phyloP scores from a whole-genome alignment of 2,113 vertebrate species.

The Psittacula cyanocephala region DNA sequence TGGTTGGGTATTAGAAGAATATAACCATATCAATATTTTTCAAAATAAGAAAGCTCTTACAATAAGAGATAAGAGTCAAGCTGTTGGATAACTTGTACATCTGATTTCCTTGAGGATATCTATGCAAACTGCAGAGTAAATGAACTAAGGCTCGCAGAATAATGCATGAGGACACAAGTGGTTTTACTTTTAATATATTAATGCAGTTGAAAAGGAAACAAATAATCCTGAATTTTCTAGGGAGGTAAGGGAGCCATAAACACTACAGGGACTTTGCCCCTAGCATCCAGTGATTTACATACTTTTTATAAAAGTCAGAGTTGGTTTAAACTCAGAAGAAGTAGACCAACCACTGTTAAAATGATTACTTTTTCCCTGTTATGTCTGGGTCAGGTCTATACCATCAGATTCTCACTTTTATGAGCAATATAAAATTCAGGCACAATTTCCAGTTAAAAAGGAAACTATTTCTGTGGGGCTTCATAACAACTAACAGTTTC shows the following conservation, averaged over 20 bases:
- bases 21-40: not conserved
- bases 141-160: not conserved
- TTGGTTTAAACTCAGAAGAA: constrained; percentile 54
- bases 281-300: constrained; percentile 14
- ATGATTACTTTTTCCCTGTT: constrained; percentile 43
- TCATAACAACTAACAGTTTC: not conserved
- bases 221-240: constrained; percentile 39
- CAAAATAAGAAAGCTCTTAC: not conserved
- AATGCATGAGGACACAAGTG: not conserved
- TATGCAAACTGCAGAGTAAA: not conserved
- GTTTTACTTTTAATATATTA: not conserved
- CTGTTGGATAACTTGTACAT: not conserved
- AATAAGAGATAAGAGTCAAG: not conserved
- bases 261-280: constrained; percentile 30
- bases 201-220: constrained; percentile 11
- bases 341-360: constrained; percentile 60
- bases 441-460: constrained; percentile 18
- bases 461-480: not conserved
- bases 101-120: not conserved
- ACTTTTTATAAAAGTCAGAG: constrained; percentile 45
- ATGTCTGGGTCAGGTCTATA: not conserved
- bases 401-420: constrained; percentile 13
- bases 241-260: constrained; percentile 7
- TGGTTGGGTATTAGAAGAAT: not conserved
- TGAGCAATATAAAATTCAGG: constrained; percentile 7